These are phyloP conservation scores for Danaus chrysippus DNA, from an alignment of 2,888 invertebrate species.

Conservation along the genomic window DNA sequence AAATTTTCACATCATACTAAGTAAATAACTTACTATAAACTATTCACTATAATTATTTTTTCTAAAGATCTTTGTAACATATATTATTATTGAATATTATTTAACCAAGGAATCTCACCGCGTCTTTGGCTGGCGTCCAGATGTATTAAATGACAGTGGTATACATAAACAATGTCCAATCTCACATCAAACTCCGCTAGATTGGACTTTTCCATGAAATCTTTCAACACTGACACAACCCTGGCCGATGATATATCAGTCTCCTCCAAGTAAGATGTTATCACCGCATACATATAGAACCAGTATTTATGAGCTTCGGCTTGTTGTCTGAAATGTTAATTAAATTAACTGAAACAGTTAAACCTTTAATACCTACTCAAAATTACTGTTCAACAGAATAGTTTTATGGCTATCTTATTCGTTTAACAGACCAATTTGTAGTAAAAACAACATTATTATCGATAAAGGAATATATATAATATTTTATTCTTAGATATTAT, in stretches of 20 bases:
- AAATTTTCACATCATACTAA: no score
- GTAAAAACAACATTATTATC: no score
- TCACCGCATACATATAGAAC: constrained; percentile 90
- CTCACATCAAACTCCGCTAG: constrained; percentile 91
- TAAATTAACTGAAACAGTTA: constrained; percentile 18
- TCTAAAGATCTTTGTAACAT: no score
- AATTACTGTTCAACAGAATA: no score
- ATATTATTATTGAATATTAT: not conserved
- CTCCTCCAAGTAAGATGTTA: constrained; percentile 78
- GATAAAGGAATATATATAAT: no score
- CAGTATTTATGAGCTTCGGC: constrained; percentile 90
- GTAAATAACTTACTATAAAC: no score
- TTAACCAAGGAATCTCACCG: constrained; percentile 51
- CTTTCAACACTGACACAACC: constrained; percentile 81
- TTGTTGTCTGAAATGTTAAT: constrained; percentile 71
- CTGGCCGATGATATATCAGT: constrained; percentile 41
- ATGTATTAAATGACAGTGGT: constrained; percentile 88
- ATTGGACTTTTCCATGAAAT: constrained; percentile 90
- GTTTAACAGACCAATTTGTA: no score
- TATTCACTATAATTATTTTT: no score
- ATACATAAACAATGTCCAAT: constrained; percentile 86
- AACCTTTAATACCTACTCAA: no score
- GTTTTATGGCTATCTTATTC: no score
- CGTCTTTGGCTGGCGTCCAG: constrained; percentile 63
- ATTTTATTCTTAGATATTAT: no score